phyloP scores from a whole-genome alignment of 2,888 invertebrate genomes.

The Drosophila peninsularis region DNA sequence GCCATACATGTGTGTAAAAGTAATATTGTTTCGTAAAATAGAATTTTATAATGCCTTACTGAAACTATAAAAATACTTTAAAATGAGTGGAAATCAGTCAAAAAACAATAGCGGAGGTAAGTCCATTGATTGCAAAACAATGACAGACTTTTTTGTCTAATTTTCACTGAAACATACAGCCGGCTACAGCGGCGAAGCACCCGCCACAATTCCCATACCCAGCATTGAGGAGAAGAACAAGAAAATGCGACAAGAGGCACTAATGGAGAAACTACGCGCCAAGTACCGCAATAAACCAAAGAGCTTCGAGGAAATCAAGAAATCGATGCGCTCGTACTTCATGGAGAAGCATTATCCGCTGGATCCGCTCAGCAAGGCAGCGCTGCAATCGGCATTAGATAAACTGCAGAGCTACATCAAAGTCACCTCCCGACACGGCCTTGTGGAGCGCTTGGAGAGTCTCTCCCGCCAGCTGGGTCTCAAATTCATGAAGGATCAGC shows the following conservation, averaged over 20 bases:
- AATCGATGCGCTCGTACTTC: constrained; percentile 93
- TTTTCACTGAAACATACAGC: constrained; percentile 3
- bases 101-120: constrained; percentile 44
- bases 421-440: constrained; percentile 94
- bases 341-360: constrained; percentile 95
- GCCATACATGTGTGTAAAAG: background rate
- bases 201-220: constrained; percentile 36
- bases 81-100: constrained; percentile 50
- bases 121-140: background rate
- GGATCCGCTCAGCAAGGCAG: constrained; percentile 93
- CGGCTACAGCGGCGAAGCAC: constrained; percentile 34
- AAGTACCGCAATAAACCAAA: constrained; percentile 92
- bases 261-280: constrained; percentile 96
- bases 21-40: background rate
- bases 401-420: constrained; percentile 97
- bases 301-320: constrained; percentile 93
- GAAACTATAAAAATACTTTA: constrained; percentile 85
- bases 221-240: constrained; percentile 87
- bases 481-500: constrained; percentile 93
- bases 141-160: background rate
- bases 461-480: constrained; percentile 95
- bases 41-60: background rate
- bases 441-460: constrained; percentile 96
- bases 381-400: constrained; percentile 95
- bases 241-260: constrained; percentile 92